A percentile compares a stretch with the other conserved stretches of the same genome.
Evolutionary conservation across 2,797 vertebrate genomes (phyloP).

Genomic region (Sparidentex hasta): DNA sequence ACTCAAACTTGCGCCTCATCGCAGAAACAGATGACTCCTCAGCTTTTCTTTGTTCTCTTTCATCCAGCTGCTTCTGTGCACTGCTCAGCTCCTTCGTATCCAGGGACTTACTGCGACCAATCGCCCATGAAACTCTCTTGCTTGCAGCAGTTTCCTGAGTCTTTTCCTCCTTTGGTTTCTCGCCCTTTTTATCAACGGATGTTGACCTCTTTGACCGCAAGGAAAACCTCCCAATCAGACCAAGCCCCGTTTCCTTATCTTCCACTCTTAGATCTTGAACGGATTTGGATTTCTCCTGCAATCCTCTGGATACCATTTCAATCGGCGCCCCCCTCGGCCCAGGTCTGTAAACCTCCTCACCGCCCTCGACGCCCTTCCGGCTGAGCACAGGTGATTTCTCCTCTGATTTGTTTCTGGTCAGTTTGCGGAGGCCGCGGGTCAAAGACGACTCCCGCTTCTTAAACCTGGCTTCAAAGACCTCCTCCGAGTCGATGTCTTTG

Average conservation of each 20-base stretch:
- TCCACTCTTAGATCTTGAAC: slow-evolving; percentile 91
- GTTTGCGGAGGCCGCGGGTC: slow-evolving; percentile 89
- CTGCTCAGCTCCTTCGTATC: slow-evolving; percentile 84
- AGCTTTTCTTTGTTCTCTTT: slow-evolving; percentile 71
- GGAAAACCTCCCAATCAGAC: slow-evolving; percentile 89
- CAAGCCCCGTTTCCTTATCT: slow-evolving; percentile 87
- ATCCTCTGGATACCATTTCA: slow-evolving; percentile 83
- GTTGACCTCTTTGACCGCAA: slow-evolving; percentile 87
- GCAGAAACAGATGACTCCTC: slow-evolving; percentile 89
- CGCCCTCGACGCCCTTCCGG: slow-evolving; percentile 71
- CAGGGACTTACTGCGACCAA: slow-evolving; percentile 87
- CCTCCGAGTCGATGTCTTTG: slow-evolving; percentile 94
- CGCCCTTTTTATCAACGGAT: slow-evolving; percentile 85
- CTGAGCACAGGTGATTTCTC: slow-evolving; percentile 84
- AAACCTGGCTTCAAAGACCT: slow-evolving; percentile 95
- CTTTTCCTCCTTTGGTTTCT: slow-evolving; percentile 81
- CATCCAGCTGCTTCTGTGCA: slow-evolving; percentile 60
- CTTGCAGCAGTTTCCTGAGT: slow-evolving; percentile 68
- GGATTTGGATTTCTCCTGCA: slow-evolving; percentile 91
- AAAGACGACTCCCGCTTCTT: slow-evolving; percentile 93
- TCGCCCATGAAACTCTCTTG: slow-evolving; percentile 88
- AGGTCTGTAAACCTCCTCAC: slow-evolving; percentile 94
- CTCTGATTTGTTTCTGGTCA: slow-evolving; percentile 91
- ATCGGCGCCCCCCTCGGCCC: slow-evolving; percentile 90
- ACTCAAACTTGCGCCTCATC: slow-evolving; percentile 91